These are phyloP conservation scores for Malacoraja senta DNA, from an alignment of 2,797 vertebrate species.

Conservation along the genomic window DNA sequence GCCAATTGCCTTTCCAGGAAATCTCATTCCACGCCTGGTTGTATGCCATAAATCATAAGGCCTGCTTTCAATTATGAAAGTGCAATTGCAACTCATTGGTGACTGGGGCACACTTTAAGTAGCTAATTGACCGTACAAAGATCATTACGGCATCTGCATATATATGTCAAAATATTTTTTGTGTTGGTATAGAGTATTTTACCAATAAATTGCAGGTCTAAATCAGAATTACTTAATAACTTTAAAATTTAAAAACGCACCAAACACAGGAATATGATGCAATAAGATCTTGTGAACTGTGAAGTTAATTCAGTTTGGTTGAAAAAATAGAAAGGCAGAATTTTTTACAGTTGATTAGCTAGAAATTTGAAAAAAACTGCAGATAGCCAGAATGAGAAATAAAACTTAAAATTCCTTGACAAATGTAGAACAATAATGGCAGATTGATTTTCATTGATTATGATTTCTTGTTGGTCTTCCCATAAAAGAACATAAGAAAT, in stretches of 20 bases:
- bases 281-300: too few species aligned
- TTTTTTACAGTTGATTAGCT: too few species aligned
- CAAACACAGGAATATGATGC: too few species aligned
- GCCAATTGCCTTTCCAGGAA: not conserved
- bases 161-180: not conserved
- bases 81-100: not conserved
- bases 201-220: not conserved
- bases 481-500: too few species aligned
- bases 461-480: too few species aligned
- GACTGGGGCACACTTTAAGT: not conserved
- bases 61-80: not conserved
- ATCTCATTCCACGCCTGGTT: not conserved
- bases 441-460: too few species aligned
- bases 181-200: not conserved
- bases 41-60: constrained; percentile 2
- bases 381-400: too few species aligned
- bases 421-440: too few species aligned
- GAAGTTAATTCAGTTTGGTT: too few species aligned
- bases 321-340: too few species aligned
- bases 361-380: too few species aligned
- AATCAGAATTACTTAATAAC: not conserved
- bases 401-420: too few species aligned
- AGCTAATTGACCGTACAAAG: not conserved
- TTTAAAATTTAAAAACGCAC: not conserved
- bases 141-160: not conserved